Conservation (phyloP, 30 jellyfish, hydroid and myxozoan species). For the Chrysaora quinquecirrha region DNA sequence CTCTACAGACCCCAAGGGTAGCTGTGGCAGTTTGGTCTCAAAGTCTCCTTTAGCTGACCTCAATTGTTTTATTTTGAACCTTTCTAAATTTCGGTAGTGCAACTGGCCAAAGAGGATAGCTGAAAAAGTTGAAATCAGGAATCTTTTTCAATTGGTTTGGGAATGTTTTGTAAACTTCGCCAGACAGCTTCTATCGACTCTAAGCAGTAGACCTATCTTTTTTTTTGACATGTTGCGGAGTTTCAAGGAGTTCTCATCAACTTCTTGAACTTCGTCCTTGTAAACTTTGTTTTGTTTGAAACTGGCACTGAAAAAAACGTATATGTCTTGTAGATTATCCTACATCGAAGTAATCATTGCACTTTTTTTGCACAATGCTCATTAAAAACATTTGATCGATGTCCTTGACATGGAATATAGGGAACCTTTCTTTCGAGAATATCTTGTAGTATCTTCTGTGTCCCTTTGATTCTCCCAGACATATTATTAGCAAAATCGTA, state of each 20-base stretch:
- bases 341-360: conserved; percentile 35
- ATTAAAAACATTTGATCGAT: conserved; percentile 27
- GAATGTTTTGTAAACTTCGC: conserved; percentile 24
- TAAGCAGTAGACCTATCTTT: no score
- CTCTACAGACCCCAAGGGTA: no score
- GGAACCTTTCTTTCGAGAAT: conserved; percentile 37
- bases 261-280: conserved; percentile 4
- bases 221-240: no score
- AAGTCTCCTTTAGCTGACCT: background rate
- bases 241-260: conserved; percentile 4
- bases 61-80: background rate
- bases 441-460: conserved; percentile 24
- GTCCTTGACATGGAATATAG: conserved; percentile 50
- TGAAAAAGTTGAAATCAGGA: background rate
- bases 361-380: conserved; percentile 46
- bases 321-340: no score
- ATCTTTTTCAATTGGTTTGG: conserved; percentile 32
- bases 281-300: conserved; percentile 32
- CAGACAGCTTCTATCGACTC: conserved; percentile 45
- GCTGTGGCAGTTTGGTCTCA: no score
- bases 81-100: conserved; percentile 20
- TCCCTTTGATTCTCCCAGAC: conserved; percentile 41
- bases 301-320: conserved; percentile 55
- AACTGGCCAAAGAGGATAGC: background rate
- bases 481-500: conserved; percentile 25